Percentiles rank a stretch among this genome's conserved stretches.
Conservation (phyloP, 2,888 invertebrate species). For the Theristus sp. region DNA sequence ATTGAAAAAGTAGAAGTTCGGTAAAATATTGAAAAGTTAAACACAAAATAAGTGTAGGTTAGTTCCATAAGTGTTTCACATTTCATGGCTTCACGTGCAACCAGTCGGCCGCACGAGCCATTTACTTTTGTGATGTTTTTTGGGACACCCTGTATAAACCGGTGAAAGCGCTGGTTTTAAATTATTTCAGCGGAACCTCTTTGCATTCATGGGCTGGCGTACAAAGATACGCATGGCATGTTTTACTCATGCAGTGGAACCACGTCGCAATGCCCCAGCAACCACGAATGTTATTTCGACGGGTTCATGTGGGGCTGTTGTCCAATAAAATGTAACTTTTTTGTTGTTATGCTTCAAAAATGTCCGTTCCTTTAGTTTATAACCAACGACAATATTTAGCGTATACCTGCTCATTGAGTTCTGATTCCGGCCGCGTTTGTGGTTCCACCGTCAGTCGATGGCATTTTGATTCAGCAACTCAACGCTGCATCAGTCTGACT, state of each 20-base stretch:
- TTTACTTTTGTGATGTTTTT: no score
- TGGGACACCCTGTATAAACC: no score
- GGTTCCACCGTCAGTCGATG: slow-evolving; percentile 21
- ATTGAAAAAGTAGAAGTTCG: no score
- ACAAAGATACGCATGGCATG: slow-evolving; percentile 3
- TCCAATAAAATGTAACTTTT: slow-evolving; percentile 19
- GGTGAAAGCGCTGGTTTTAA: no score
- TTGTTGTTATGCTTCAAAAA: neutral
- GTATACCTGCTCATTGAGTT: slow-evolving; percentile 23
- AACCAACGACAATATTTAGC: no score
- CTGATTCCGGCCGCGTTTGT: slow-evolving; percentile 23
- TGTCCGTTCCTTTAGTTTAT: slow-evolving; percentile 3
- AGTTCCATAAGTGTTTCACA: no score
- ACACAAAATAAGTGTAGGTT: no score
- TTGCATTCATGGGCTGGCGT: slow-evolving; percentile 5
- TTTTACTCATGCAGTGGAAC: neutral
- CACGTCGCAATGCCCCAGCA: neutral
- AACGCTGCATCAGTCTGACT: slow-evolving; percentile 14
- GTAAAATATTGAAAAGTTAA: no score
- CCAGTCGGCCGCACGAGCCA: no score
- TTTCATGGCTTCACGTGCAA: no score
- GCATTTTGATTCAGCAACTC: slow-evolving; percentile 8
- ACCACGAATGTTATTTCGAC: slow-evolving; percentile 16
- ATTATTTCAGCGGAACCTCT: neutral
- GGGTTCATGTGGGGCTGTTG: slow-evolving; percentile 27